Evolutionary conservation across 2,797 vertebrate genomes (phyloP).

Genomic region (Spheniscus humboldti): DNA sequence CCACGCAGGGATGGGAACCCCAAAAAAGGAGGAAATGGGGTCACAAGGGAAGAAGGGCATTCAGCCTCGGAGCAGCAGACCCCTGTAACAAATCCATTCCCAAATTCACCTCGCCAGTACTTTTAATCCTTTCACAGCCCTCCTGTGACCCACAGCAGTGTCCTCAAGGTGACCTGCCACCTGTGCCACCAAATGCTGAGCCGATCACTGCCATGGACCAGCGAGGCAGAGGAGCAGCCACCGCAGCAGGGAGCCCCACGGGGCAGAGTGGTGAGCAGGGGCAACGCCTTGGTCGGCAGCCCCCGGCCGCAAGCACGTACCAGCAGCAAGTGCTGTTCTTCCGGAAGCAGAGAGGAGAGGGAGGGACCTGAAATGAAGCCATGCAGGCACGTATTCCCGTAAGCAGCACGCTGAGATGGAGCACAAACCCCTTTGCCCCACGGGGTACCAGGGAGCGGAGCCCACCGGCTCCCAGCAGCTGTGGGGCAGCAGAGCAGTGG

Average conservation of each 20-base stretch:
- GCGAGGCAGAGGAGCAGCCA: not conserved
- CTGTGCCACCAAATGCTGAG: not conserved
- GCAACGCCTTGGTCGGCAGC: not conserved
- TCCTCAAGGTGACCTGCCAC: not conserved
- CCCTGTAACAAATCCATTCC: not conserved
- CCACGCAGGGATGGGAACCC: not conserved
- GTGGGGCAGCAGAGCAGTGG: not conserved
- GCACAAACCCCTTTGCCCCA: not conserved
- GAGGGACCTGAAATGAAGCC: not conserved
- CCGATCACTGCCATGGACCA: fast-evolving
- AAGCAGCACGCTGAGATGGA: not conserved
- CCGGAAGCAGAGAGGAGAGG: not conserved
- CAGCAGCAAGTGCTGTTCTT: not conserved
- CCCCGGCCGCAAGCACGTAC: not conserved
- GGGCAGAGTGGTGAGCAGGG: not conserved
- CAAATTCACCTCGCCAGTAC: not conserved
- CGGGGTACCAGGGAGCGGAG: fast-evolving
- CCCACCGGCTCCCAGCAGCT: not conserved
- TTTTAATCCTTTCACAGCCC: not conserved
- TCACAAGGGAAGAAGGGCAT: not conserved
- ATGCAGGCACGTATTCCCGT: not conserved
- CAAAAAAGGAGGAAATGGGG: fast-evolving
- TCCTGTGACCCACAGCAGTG: not conserved
- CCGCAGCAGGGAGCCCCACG: not conserved
- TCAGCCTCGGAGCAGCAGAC: not conserved